Conservation (phyloP, 2,888 invertebrate genomes). For the Drosophila birchii region DNA sequence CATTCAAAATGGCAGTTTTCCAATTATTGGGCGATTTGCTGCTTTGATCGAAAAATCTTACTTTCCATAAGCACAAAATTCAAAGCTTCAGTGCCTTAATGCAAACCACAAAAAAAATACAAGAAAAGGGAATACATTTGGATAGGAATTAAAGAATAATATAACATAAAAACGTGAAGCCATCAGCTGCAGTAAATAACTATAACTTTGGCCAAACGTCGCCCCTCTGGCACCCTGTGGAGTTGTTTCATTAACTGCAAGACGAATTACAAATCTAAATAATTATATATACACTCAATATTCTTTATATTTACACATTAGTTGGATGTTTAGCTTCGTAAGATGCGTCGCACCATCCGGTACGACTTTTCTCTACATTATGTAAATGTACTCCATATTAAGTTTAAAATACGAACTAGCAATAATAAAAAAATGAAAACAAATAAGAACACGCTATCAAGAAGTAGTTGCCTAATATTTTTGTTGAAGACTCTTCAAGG, state of each 20-base stretch:
- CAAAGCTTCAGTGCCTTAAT: slow-evolving; percentile 83
- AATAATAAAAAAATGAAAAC: slow-evolving; percentile 63
- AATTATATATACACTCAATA: slow-evolving; percentile 68
- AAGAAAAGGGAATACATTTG: slow-evolving; percentile 33
- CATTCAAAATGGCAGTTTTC: slow-evolving; percentile 39
- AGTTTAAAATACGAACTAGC: slow-evolving; percentile 78
- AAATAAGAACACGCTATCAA: slow-evolving; percentile 34
- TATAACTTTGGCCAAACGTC: slow-evolving; percentile 15
- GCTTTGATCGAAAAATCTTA: slow-evolving; percentile 42
- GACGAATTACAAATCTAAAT: slow-evolving; percentile 63
- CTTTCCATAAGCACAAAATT: slow-evolving; percentile 79
- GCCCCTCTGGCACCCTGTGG: slow-evolving; percentile 28
- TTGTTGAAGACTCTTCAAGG: neutral
- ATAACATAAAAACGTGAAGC: slow-evolving; percentile 2
- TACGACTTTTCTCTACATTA: slow-evolving; percentile 57
- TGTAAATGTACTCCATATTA: slow-evolving; percentile 73
- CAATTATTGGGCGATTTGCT: neutral
- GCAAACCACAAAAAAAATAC: slow-evolving; percentile 61
- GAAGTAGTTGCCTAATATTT: neutral
- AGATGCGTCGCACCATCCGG: slow-evolving; percentile 48
- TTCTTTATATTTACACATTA: slow-evolving; percentile 71
- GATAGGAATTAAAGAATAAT: slow-evolving; percentile 20
- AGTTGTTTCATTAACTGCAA: slow-evolving; percentile 62
- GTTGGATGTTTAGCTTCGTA: slow-evolving; percentile 75
- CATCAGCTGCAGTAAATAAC: neutral